Percentiles rank a stretch among this genome's conserved stretches.
Conservation (phyloP, 1,140 invertebrate genomes). For the Drosophila malerkotliana region DNA sequence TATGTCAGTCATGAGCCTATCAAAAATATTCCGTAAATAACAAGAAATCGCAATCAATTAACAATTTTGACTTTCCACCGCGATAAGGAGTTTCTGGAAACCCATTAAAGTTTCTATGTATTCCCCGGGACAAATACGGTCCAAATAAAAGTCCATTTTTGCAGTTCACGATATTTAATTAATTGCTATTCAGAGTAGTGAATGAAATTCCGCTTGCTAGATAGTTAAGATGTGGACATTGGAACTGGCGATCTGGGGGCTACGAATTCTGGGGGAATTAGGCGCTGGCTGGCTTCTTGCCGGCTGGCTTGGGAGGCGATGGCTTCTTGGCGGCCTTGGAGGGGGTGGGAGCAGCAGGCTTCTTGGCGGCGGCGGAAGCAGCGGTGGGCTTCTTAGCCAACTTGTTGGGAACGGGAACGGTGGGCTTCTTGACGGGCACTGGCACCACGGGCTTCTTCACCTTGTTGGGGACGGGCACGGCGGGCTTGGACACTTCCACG, state of each 20-base stretch:
- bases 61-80: slow-evolving; percentile 15
- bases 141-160: slow-evolving; percentile 19
- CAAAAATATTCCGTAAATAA: slow-evolving; percentile 53
- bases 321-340: slow-evolving; percentile 50
- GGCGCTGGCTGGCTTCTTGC: slow-evolving; percentile 60
- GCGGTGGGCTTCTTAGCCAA: slow-evolving; percentile 34
- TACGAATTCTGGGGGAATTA: slow-evolving; percentile 16
- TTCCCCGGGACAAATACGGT: background rate
- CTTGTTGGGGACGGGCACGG: slow-evolving; percentile 38
- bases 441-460: slow-evolving; percentile 44
- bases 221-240: slow-evolving; percentile 27
- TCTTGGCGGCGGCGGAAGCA: slow-evolving; percentile 36
- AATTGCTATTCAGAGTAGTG: slow-evolving; percentile 67
- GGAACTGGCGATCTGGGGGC: slow-evolving; percentile 9
- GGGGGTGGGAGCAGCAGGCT: slow-evolving; percentile 13
- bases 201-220: slow-evolving; percentile 77
- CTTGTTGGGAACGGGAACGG: slow-evolving; percentile 30
- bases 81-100: slow-evolving; percentile 42
- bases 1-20: slow-evolving; percentile 21
- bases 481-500: slow-evolving; percentile 48
- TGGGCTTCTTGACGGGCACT: slow-evolving; percentile 42
- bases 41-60: slow-evolving; percentile 60
- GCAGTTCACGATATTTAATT: slow-evolving; percentile 60
- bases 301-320: slow-evolving; percentile 43
- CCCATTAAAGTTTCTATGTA: background rate